Conservation (phyloP, 2,113 vertebrate genomes). For the Proterorhinus semilunaris region DNA sequence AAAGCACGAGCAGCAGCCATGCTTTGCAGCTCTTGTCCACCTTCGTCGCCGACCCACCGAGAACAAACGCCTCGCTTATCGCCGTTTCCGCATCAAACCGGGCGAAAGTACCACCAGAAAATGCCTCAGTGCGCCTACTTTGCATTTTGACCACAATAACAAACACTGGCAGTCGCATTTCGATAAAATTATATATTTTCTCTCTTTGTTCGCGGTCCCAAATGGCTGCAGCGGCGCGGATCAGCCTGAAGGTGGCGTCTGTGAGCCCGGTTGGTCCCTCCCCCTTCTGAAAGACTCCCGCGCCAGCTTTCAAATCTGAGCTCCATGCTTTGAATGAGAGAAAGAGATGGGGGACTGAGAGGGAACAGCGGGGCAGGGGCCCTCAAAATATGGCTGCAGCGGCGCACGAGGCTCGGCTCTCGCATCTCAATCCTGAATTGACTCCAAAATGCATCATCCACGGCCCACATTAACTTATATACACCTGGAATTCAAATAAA, state of each 20-base stretch:
- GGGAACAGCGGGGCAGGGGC: slow-evolving; percentile 46
- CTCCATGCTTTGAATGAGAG: slow-evolving; percentile 69
- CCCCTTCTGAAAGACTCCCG: slow-evolving; percentile 72
- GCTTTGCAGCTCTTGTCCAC: slow-evolving; percentile 80
- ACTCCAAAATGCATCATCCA: neutral
- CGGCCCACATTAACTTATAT: slow-evolving; percentile 43
- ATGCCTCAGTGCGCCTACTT: slow-evolving; percentile 54
- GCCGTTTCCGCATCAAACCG: slow-evolving; percentile 45
- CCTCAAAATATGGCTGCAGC: slow-evolving; percentile 48
- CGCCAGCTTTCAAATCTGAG: slow-evolving; percentile 75
- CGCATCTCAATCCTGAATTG: neutral
- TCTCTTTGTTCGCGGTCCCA: slow-evolving; percentile 80
- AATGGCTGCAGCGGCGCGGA: slow-evolving; percentile 73
- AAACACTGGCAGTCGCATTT: slow-evolving; percentile 56
- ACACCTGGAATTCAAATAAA: slow-evolving; percentile 24
- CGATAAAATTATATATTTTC: slow-evolving; percentile 75
- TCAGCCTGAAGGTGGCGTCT: slow-evolving; percentile 65
- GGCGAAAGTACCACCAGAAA: slow-evolving; percentile 57
- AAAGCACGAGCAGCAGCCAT: slow-evolving; percentile 82
- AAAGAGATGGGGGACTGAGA: slow-evolving; percentile 63
- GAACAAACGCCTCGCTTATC: slow-evolving; percentile 71
- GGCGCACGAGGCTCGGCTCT: slow-evolving; percentile 39
- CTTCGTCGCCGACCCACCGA: slow-evolving; percentile 75
- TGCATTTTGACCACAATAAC: slow-evolving; percentile 58
- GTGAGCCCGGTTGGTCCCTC: slow-evolving; percentile 62